Base-by-base conservation (phyloP, 2,888 invertebrate genomes). In the Eristalis intricaria region DNA sequence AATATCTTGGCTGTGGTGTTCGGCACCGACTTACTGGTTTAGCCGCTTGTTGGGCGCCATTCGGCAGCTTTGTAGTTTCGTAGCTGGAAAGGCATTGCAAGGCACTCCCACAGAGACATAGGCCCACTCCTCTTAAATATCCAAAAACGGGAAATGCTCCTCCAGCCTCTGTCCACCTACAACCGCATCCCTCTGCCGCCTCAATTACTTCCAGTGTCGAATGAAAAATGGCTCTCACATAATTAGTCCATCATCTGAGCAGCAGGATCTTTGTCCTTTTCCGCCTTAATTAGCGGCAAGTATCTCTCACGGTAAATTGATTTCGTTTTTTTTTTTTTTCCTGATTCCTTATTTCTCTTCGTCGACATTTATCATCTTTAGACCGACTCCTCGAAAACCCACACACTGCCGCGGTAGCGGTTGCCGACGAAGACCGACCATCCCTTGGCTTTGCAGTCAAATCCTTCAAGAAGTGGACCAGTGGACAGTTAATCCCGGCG, bases 211-310 rank as follows among this genome's bases (percentile, higher is more conserved):
- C 73, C 83, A 70, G 85, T 78, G 77, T 78, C 56, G 23, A 50
- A 76, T 65, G 29, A 19, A 50, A 73, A 63, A 77, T 43, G 29
- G 75, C 75, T 70, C 78, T 63, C 86, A 78, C 68, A 83, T 87
- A 87, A 87, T 87, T 87, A 87, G 86, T 2, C 65, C 78, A 71
- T 87, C 75, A 83, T 65, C 78, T 71, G 75, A 84, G 71, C 74
- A 65, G 63, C 66, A 61, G 50, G 26, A 40, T 75, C 73, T 78
- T 79, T 83, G 69, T 74, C 66, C 61, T 74, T 78, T 84, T 71
- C 32, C 70, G 70, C 56, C 73, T 64, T 81, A 85, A 85, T 85
- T 85, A 85, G 65, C 63, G 71, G 68, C 32, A 58, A 66, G 22
- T 32, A 23, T 73, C 60, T 66, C 66, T 68, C 56, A 60, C 69